A percentile compares a stretch with the other conserved stretches of the same genome.
These are phyloP conservation scores for Eubasilissa splendida DNA, from an alignment of 2,888 invertebrate species.

Conservation along the genomic window DNA sequence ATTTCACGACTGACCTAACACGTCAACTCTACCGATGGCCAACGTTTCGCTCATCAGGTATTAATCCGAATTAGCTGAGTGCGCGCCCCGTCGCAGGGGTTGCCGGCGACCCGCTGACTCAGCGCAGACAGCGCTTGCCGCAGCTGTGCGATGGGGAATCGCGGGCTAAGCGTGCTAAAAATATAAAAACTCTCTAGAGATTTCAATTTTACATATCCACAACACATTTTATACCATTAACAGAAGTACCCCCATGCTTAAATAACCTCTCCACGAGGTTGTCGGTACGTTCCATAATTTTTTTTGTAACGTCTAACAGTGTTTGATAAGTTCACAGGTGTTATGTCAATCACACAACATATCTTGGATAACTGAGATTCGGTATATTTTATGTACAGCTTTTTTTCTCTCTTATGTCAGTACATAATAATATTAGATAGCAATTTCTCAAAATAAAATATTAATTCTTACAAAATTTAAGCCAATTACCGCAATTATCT, in stretches of 20 bases:
- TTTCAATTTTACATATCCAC: not conserved
- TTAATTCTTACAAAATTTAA: no score
- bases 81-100: not conserved
- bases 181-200: not conserved
- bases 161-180: conserved; percentile 2
- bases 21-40: not conserved
- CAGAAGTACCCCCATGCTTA: not conserved
- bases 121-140: conserved; percentile 1
- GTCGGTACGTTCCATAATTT: no score
- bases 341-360: no score
- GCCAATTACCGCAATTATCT: no score
- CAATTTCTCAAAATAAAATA: no score
- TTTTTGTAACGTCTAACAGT: no score
- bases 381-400: no score
- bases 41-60: conserved; percentile 38
- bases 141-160: not conserved
- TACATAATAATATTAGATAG: no score
- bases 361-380: no score
- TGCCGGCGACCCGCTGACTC: conserved; percentile 42
- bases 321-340: no score
- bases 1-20: not conserved
- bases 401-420: no score
- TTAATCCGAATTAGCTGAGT: conserved; percentile 51
- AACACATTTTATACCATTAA: not conserved
- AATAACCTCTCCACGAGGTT: not conserved